phyloP scores from a whole-genome alignment of 2,888 invertebrate genomes.

The Gonocerus acuteangulatus region DNA sequence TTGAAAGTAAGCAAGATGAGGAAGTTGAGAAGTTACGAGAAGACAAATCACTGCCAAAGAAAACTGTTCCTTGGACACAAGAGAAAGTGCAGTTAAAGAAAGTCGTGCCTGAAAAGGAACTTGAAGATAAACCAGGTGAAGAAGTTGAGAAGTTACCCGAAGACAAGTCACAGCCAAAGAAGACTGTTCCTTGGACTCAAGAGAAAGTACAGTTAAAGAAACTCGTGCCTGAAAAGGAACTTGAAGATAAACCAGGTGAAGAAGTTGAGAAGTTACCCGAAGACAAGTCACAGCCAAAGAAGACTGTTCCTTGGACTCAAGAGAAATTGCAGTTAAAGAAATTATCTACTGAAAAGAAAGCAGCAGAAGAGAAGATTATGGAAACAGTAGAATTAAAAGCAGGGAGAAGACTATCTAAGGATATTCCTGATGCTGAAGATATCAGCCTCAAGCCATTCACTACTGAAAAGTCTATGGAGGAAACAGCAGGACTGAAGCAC shows the following conservation, averaged over 20 bases:
- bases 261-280: background rate
- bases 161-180: background rate
- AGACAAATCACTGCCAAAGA: slow-evolving; percentile 9
- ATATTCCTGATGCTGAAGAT: slow-evolving; percentile 20
- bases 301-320: slow-evolving; percentile 6
- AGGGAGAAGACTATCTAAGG: slow-evolving; percentile 2
- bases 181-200: slow-evolving; percentile 42
- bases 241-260: slow-evolving; percentile 8
- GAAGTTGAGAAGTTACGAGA: slow-evolving; percentile 8
- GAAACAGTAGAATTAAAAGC: slow-evolving; percentile 19
- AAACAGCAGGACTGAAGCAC: background rate
- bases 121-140: slow-evolving; percentile 29
- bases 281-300: slow-evolving; percentile 21
- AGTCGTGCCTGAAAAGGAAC: slow-evolving; percentile 35
- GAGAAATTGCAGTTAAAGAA: slow-evolving; percentile 15
- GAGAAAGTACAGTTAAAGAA: slow-evolving; percentile 42
- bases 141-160: slow-evolving; percentile 26
- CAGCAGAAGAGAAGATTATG: background rate
- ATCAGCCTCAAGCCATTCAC: slow-evolving; percentile 26
- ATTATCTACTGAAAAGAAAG: background rate
- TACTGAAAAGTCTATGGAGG: background rate
- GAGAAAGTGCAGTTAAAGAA: slow-evolving; percentile 43
- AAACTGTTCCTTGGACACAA: slow-evolving; percentile 43
- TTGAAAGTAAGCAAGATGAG: slow-evolving; percentile 31
- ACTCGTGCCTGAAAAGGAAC: slow-evolving; percentile 35